These are phyloP conservation scores for Laterallus jamaicensis DNA, from an alignment of 2,113 vertebrate genomes.

Conservation along the genomic window DNA sequence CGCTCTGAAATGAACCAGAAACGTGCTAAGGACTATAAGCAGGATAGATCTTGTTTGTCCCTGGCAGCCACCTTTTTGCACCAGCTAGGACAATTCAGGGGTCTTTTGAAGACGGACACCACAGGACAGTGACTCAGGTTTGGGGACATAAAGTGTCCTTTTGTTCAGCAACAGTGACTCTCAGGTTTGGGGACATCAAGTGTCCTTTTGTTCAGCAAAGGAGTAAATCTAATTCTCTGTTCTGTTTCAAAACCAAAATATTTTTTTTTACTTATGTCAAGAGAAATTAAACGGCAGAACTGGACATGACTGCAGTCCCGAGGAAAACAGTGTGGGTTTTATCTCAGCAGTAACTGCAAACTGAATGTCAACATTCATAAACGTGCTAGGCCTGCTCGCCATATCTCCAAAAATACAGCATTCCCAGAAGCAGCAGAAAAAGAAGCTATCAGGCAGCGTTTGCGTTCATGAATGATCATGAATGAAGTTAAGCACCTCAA, in stretches of 20 bases:
- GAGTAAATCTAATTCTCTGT: neutral
- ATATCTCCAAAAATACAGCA: neutral
- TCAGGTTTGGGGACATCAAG: neutral
- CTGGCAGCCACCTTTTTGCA: neutral
- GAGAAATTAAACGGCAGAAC: constrained; percentile 48
- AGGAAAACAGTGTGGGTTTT: constrained; percentile 56
- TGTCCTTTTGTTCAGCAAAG: neutral
- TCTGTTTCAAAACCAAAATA: neutral
- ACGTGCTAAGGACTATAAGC: neutral
- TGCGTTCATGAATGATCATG: neutral
- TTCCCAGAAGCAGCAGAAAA: constrained; percentile 14
- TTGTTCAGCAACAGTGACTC: neutral
- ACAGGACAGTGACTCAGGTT: neutral
- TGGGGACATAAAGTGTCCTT: constrained; percentile 10
- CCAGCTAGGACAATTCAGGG: neutral
- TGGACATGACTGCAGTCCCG: constrained; percentile 12
- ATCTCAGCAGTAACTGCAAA: constrained; percentile 53
- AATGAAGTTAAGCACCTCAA: neutral
- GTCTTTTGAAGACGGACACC: neutral
- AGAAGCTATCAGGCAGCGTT: neutral
- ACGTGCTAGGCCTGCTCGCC: neutral
- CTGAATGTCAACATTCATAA: constrained; percentile 44
- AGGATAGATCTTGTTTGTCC: fast-evolving
- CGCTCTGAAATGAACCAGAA: neutral
- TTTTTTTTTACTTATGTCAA: constrained; percentile 47